These are phyloP conservation scores for Sminthurides aquaticus DNA, from an alignment of 2,888 invertebrate genomes.

Conservation along the genomic window DNA sequence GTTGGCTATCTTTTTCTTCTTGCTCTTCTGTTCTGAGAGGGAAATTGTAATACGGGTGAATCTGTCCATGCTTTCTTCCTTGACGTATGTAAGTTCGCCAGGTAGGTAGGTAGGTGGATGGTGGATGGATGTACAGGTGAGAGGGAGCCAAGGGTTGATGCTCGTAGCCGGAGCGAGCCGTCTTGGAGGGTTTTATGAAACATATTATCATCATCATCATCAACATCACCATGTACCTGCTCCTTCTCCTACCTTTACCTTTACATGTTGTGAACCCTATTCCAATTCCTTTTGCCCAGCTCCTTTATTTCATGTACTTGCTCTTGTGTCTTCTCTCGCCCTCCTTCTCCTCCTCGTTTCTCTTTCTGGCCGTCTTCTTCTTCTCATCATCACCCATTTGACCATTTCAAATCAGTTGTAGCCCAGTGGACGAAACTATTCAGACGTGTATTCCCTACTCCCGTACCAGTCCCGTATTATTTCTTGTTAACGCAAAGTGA, in stretches of 20 bases:
- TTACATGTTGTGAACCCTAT: no score
- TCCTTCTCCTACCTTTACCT: background rate
- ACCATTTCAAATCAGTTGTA: conserved; percentile 25
- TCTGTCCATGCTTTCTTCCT: no score
- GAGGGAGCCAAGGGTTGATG: background rate
- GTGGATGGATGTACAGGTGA: conserved; percentile 5
- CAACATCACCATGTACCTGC: background rate
- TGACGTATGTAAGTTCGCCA: no score
- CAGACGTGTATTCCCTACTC: conserved; percentile 24
- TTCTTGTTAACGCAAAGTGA: no score
- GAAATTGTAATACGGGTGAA: no score
- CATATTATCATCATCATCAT: background rate
- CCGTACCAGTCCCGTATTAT: no score
- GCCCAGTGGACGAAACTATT: conserved; percentile 21
- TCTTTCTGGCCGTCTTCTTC: conserved; percentile 15
- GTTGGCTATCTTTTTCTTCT: no score
- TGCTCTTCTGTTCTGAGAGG: no score
- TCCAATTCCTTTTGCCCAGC: no score
- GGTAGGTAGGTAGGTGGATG: no score
- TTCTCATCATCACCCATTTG: conserved; percentile 11
- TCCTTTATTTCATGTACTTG: no score
- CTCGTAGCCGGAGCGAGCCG: background rate
- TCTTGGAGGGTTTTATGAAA: background rate
- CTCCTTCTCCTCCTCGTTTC: conserved; percentile 2
- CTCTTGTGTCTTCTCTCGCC: background rate